Conservation (phyloP, 2,888 invertebrate species). For the Zygogramma bicolorata region DNA sequence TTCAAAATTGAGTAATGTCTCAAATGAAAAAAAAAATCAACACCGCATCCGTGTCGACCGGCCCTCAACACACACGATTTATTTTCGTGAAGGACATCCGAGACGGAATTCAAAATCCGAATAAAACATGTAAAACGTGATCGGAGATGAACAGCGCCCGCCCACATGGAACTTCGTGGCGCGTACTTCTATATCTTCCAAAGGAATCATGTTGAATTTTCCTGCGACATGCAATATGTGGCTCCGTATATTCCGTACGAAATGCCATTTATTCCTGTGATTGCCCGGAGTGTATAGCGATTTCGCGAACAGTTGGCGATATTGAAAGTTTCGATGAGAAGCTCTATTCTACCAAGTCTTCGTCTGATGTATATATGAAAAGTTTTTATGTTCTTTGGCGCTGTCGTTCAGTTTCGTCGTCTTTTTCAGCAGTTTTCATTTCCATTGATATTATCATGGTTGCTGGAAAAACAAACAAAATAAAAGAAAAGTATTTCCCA, state of each 20-base stretch:
- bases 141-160: conserved; percentile 6
- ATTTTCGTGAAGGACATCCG: not conserved
- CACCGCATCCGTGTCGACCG: no score
- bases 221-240: conserved; percentile 3
- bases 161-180: conserved; percentile 1
- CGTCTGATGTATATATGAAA: not conserved
- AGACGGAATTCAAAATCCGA: not conserved
- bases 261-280: not conserved
- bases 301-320: not conserved
- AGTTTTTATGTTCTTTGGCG: not conserved
- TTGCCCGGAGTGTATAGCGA: not conserved
- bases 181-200: conserved; percentile 5
- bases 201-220: conserved; percentile 11
- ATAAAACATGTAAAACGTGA: conserved; percentile 8
- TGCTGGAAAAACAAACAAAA: no score
- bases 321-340: not conserved
- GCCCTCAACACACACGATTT: not conserved
- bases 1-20: no score
- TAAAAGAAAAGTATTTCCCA: no score
- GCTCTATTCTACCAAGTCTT: not conserved
- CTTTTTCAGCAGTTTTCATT: not conserved
- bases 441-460: not conserved
- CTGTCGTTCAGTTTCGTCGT: not conserved
- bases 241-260: not conserved
- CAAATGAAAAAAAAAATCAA: no score